Evolutionary conservation across 2,888 invertebrate genomes (phyloP), one percentile per base, ranked within the genome.

Genomic region (Malachius bipustulatus): DNA sequence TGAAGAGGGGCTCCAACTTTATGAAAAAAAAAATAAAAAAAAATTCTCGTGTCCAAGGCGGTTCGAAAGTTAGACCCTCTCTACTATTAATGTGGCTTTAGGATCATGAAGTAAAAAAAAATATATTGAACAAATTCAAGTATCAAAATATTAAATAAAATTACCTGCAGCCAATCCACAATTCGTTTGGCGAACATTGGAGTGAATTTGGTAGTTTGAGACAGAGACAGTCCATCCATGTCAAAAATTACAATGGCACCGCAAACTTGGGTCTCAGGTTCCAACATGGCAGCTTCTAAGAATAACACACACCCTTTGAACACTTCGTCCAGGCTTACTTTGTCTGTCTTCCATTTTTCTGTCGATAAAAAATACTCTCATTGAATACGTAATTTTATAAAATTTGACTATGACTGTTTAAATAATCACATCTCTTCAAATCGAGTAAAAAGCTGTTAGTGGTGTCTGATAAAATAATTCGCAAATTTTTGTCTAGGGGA

Each of bases 201-300:
- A 4, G 83, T 84, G 61, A 87, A 87, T 60, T 87, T 85, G 74
- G 82, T 78, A 2, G 83, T 82, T 57, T 87, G 87, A 52, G 77
- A 76, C 54, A 87, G 64, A 27, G 77, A 76, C 1, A 88, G 69
- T 0, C 87, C 87, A 41, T 84, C 82, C 82, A 87, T 83, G 56
- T 87, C 87, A 54, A 87, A 82, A 44, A 87, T 75, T 26, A 87
- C 82, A 6, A 83, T 70, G 1, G 80, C 82, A 0, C 85, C 85
- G 46, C 77, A 73, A 28, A 82, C 75, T 63, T 79, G 79, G 0
- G 77, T 73, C 55, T 73, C 73, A 0, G 84, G 82, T 52, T 87
- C 87, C 48, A 83, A 56, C 73, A 84, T 79, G 33, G 87, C 85
- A 0, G 82, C 82, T 55, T 87, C 85, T 42, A 87, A 62, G 54